Evolutionary conservation across 2,888 invertebrate genomes (phyloP).

Genomic region (Agrenia bidenticulata): DNA sequence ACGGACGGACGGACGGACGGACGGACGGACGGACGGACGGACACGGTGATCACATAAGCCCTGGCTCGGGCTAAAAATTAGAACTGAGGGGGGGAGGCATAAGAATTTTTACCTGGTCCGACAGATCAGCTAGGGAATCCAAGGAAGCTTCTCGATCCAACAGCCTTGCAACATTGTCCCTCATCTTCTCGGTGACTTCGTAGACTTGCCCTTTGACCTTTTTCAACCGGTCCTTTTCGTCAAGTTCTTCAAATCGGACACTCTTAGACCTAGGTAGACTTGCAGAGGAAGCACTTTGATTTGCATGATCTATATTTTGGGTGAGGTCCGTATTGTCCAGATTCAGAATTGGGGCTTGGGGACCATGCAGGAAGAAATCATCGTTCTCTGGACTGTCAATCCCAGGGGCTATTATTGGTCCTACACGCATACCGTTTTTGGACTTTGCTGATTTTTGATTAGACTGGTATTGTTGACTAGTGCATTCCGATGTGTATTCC

Average conservation of each 20-base stretch:
- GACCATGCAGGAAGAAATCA: conserved; percentile 43
- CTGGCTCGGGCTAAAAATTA: no score
- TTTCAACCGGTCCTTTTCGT: conserved; percentile 24
- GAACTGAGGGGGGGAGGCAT: background rate
- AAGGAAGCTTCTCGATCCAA: conserved; percentile 47
- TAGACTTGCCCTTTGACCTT: conserved; percentile 42
- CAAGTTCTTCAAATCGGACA: conserved; percentile 46
- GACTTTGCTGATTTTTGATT: background rate
- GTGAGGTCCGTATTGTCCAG: conserved; percentile 27
- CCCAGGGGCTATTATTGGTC: conserved; percentile 37
- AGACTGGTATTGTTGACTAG: background rate
- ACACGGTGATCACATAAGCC: no score
- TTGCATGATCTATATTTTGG: conserved; percentile 12
- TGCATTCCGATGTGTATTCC: background rate
- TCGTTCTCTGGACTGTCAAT: conserved; percentile 40
- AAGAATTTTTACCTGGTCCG: conserved; percentile 44
- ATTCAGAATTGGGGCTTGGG: conserved; percentile 45
- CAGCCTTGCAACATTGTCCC: conserved; percentile 46
- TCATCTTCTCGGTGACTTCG: conserved; percentile 49
- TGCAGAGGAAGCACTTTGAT: background rate
- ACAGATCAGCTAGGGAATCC: conserved; percentile 42
- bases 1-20: background rate
- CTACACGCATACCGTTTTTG: conserved; percentile 14
- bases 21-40: no score
- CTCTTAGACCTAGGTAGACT: conserved; percentile 47